Conservation (phyloP, 2,113 vertebrate species). For the Deroptyus accipitrinus region DNA sequence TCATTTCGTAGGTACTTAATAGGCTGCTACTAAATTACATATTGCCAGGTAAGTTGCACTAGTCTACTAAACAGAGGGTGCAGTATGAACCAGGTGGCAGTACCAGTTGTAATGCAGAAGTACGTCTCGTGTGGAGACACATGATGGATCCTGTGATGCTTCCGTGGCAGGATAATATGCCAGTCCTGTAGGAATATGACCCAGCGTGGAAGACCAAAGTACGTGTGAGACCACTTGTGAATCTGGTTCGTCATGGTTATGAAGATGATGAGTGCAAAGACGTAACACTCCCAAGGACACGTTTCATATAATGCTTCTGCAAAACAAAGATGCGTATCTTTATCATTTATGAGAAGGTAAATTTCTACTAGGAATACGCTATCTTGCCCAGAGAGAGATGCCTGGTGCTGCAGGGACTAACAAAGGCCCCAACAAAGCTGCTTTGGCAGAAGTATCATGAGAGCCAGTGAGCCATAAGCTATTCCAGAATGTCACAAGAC, state of each 20-base stretch:
- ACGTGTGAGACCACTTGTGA: constrained; percentile 99
- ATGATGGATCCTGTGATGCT: constrained; percentile 96
- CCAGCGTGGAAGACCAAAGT: constrained; percentile 92
- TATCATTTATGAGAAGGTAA: neutral
- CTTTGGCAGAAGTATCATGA: neutral
- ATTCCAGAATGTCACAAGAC: neutral
- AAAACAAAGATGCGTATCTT: neutral
- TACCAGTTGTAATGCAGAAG: constrained; percentile 99
- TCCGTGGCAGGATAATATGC: constrained; percentile 93
- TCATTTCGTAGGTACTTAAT: neutral
- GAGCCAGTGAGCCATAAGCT: neutral
- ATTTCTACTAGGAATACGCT: neutral
- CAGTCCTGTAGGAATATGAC: constrained; percentile 90
- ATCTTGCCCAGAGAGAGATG: neutral
- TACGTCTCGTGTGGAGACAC: constrained; percentile 97
- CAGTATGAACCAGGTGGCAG: neutral
- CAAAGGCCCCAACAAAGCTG: neutral
- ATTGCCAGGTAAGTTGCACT: neutral
- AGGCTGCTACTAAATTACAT: neutral
- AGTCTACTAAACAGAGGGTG: neutral
- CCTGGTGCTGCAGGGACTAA: neutral
- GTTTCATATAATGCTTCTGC: constrained; percentile 83
- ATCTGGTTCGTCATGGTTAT: constrained; percentile 98
- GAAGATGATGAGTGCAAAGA: constrained; percentile 91
- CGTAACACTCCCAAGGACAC: constrained; percentile 91